Evolutionary conservation across 2,888 invertebrate genomes (phyloP).

Genomic region (Latrodectus hesperus): DNA sequence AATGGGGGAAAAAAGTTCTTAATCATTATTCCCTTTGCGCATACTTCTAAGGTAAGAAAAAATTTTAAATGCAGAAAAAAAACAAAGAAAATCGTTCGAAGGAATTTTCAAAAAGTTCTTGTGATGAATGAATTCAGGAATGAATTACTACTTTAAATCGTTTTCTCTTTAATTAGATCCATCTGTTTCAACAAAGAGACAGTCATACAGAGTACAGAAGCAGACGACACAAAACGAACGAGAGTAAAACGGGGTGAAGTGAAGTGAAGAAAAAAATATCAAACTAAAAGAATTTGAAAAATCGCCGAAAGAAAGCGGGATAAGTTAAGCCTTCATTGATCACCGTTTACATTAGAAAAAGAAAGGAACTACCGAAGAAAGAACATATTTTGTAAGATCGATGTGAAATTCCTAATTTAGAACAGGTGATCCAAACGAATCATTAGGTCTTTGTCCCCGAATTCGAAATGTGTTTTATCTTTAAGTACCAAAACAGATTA

Average conservation of each 20-base stretch:
- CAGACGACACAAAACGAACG: too few relatives aligned
- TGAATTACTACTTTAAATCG: slow-evolving; percentile 68
- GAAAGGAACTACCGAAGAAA: slow-evolving; percentile 8
- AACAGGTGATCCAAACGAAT: slow-evolving; percentile 44
- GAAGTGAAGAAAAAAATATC: slow-evolving; percentile 28
- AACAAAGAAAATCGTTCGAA: slow-evolving; percentile 44
- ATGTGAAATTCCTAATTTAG: slow-evolving; percentile 49
- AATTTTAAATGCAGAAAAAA: slow-evolving; percentile 23
- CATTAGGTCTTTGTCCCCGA: slow-evolving; percentile 3
- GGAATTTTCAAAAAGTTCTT: slow-evolving; percentile 20
- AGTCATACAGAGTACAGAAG: slow-evolving; percentile 22
- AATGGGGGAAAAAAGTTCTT: slow-evolving; percentile 29
- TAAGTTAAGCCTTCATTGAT: slow-evolving; percentile 56
- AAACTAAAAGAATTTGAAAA: slow-evolving; percentile 9
- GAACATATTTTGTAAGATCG: slow-evolving; percentile 17
- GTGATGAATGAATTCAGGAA: slow-evolving; percentile 61
- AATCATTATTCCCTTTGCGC: slow-evolving; percentile 21
- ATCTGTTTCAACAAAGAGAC: slow-evolving; percentile 69
- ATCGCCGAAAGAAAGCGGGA: slow-evolving; percentile 11
- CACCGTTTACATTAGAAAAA: slow-evolving; percentile 41
- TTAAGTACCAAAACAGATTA: too few relatives aligned
- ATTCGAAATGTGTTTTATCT: too few relatives aligned
- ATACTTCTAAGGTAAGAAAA: not conserved
- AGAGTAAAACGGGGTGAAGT: not conserved
- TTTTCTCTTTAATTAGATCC: slow-evolving; percentile 67